phyloP scores from a whole-genome alignment of 2,888 invertebrate species.

The Hirtodrosophila confusa region DNA sequence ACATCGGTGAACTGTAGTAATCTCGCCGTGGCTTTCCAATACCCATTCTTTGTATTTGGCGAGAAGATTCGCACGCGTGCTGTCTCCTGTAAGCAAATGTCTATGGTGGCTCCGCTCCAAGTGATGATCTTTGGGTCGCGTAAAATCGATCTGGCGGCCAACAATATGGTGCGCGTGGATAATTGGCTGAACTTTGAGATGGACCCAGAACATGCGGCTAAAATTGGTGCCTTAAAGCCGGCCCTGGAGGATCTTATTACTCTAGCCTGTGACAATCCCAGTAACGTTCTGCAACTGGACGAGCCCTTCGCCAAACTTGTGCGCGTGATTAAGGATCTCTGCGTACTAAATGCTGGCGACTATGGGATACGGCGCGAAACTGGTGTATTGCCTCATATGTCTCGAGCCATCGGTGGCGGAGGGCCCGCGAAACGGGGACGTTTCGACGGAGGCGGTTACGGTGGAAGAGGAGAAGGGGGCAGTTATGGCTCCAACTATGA shows the following conservation, averaged over 20 bases:
- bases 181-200: slow-evolving; percentile 97
- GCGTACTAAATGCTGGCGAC: slow-evolving; percentile 91
- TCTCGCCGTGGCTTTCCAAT: slow-evolving; percentile 92
- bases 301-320: slow-evolving; percentile 85
- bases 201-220: slow-evolving; percentile 90
- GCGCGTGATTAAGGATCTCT: slow-evolving; percentile 89
- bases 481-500: slow-evolving; percentile 5
- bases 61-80: slow-evolving; percentile 98
- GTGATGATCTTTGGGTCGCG: slow-evolving; percentile 96
- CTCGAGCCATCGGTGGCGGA: slow-evolving; percentile 61
- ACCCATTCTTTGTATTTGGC: slow-evolving; percentile 98
- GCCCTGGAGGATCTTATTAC: slow-evolving; percentile 94
- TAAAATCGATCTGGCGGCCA: slow-evolving; percentile 85
- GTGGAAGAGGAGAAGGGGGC: slow-evolving; percentile 42
- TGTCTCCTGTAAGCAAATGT: slow-evolving; percentile 97
- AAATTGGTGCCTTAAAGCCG: slow-evolving; percentile 93
- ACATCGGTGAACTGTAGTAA: slow-evolving; percentile 97
- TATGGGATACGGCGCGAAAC: slow-evolving; percentile 87
- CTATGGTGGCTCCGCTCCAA: slow-evolving; percentile 97
- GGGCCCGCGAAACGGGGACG: slow-evolving; percentile 64
- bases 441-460: slow-evolving; percentile 48
- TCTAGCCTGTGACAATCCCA: slow-evolving; percentile 91
- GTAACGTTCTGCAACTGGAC: slow-evolving; percentile 87
- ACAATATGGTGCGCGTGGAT: slow-evolving; percentile 92
- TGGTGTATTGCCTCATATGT: slow-evolving; percentile 79